Base-by-base conservation (phyloP, 2,797 vertebrate species). In the Smutsia gigantea region DNA sequence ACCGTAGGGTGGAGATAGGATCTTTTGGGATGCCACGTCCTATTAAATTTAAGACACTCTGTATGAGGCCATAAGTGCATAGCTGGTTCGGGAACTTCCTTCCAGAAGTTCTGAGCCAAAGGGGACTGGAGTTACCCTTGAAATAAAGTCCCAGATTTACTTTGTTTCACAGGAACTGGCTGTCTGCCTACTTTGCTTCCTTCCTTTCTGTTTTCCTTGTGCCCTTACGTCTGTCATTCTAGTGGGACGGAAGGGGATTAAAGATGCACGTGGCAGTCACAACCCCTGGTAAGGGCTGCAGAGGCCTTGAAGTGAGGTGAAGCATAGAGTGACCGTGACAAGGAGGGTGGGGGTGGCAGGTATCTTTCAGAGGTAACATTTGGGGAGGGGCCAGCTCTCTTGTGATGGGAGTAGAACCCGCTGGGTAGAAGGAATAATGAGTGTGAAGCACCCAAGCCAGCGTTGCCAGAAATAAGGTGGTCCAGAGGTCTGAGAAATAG, bases 191-290 rank as follows among this genome's bases (percentile, higher is more conserved):
- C 13, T 82, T 63, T 75, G 39, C 21, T 49, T 69, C 25, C 14
- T 84, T 94, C 84, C 66, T 74, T 85, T 46, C 59, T 83, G 15
- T 81, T 83, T 87, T 84, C 29, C n/a, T 66, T 81, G 66, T 34
- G 7, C 1, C 37, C 39, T 42, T 59, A 10, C 4, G 5, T 92
- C 34, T 78, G 78, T 83, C 2, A 1, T 57, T 86, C 63, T 59
- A 55, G 18, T 71, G 14, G 21, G 7, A 25, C 14, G 42, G 4
- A 53, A 42, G 29, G 46, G 78, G 85, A 46, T 91, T 27, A 59
- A 27, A 21, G 34, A 25, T 59, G 53, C 79, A 21, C 53, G 39
- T 13, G 4, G 18, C 63, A 37, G 74, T 83, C 46, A 39, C 59
- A 74, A n/a, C 12, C 49, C 42, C 0, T 66, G n/a, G 18, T 2